A percentile compares a stretch with the other conserved stretches of the same genome.
phyloP scores from a whole-genome alignment of 1,140 invertebrate genomes.

The Trinorchestia longiramus region DNA sequence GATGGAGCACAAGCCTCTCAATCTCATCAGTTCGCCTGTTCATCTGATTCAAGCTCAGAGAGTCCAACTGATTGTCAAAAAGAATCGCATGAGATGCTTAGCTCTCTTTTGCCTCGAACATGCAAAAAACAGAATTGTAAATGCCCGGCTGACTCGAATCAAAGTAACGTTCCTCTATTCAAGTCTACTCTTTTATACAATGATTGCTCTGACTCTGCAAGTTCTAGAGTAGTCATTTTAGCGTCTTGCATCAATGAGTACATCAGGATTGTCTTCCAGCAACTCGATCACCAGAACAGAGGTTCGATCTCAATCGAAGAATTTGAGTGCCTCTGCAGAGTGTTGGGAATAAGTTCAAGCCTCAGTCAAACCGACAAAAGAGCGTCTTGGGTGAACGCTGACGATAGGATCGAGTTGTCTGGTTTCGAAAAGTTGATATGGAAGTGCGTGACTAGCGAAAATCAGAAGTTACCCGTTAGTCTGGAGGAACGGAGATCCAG shows the following conservation, averaged over 20 bases:
- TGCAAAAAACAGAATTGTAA: background rate
- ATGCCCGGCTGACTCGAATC: background rate
- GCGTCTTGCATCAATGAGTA: conserved; percentile 32
- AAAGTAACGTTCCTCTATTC: background rate
- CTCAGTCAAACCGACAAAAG: background rate
- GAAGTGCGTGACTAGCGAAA: background rate
- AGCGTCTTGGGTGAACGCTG: conserved; percentile 14
- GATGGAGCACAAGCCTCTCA: background rate
- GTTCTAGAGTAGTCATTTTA: background rate
- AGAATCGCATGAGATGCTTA: background rate
- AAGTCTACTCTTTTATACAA: conserved; percentile 11
- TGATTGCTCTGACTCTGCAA: background rate
- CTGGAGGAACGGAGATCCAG: conserved; percentile 23
- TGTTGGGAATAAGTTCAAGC: background rate
- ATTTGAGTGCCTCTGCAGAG: conserved; percentile 24
- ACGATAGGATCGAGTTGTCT: background rate
- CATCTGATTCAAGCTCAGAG: background rate
- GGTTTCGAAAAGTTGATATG: conserved; percentile 34
- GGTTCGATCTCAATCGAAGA: conserved; percentile 13
- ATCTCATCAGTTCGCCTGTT: background rate
- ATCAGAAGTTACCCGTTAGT: conserved; percentile 1
- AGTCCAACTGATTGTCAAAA: background rate
- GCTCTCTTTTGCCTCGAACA: background rate
- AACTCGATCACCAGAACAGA: background rate
- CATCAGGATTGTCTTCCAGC: background rate